Evolutionary conservation across 2,797 vertebrate species (phyloP).

Genomic region (Eremophila alpestris): DNA sequence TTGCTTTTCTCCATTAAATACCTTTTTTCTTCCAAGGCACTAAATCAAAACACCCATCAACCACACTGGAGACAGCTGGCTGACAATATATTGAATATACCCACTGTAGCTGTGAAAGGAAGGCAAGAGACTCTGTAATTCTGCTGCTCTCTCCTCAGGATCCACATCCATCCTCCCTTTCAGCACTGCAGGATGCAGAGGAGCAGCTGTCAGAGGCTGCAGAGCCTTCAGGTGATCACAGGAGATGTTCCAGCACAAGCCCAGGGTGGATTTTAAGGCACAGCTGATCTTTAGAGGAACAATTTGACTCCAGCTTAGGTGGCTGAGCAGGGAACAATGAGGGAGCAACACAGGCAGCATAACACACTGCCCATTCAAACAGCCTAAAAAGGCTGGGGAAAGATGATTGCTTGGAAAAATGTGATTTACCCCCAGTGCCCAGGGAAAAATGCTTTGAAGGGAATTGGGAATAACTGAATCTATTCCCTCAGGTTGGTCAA

Average conservation of each 20-base stretch:
- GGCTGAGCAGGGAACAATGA: neutral
- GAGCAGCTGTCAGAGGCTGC: neutral
- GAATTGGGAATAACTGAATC: neutral
- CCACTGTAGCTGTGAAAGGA: neutral
- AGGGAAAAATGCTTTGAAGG: neutral
- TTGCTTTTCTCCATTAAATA: conserved; percentile 3
- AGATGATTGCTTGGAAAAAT: neutral
- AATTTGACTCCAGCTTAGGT: neutral
- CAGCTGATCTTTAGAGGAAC: neutral
- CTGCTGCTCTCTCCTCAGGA: neutral
- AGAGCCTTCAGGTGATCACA: neutral
- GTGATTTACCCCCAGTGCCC: neutral
- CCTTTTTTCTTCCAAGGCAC: neutral
- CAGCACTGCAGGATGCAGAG: neutral
- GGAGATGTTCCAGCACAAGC: neutral
- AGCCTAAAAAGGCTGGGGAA: neutral
- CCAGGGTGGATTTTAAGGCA: neutral
- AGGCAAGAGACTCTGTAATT: neutral
- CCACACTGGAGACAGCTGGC: neutral
- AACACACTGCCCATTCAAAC: neutral
- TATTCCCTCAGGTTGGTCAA: neutral
- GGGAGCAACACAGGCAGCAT: neutral
- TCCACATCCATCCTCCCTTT: neutral
- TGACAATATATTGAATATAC: neutral
- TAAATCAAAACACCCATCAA: conserved; percentile 25